phyloP scores from a whole-genome alignment of 2,797 vertebrate genomes.

The Eurystomus glaucurus region DNA sequence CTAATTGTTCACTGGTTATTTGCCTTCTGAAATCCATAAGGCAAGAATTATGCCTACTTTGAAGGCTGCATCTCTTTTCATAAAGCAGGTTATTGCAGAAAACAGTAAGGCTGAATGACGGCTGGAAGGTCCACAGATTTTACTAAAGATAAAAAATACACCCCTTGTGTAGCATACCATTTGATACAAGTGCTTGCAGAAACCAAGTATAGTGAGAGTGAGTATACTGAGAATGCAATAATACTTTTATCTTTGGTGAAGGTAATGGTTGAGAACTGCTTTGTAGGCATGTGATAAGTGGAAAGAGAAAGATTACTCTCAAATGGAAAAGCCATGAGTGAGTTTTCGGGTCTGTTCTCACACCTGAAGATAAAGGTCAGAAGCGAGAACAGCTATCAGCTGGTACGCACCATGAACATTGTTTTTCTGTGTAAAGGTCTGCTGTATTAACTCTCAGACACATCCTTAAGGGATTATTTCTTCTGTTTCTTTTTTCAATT shows the following conservation, averaged over 20 bases:
- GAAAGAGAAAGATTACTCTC: slow-evolving; percentile 2
- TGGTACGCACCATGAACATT: background rate
- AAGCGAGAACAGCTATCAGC: slow-evolving; percentile 39
- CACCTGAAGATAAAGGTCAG: slow-evolving; percentile 59
- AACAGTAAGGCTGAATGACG: background rate
- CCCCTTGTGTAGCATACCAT: rapidly evolving
- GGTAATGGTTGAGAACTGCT: background rate
- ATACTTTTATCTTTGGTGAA: background rate
- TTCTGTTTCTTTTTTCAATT: background rate
- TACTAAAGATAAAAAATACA: background rate
- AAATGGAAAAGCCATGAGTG: background rate
- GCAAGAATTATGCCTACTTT: background rate
- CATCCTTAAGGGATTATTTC: slow-evolving; percentile 29
- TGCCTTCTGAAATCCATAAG: background rate
- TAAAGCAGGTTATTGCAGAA: background rate
- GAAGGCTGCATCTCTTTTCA: background rate
- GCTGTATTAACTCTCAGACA: slow-evolving; percentile 1
- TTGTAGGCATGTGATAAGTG: background rate
- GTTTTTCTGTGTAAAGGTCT: slow-evolving; percentile 64
- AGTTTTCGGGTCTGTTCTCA: slow-evolving; percentile 26
- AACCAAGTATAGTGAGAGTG: background rate
- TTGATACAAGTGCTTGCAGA: background rate
- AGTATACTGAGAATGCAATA: background rate
- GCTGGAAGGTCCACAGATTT: background rate
- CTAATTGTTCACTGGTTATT: background rate